phyloP scores from a whole-genome alignment of 2,797 vertebrate species.

The Echiichthys vipera region DNA sequence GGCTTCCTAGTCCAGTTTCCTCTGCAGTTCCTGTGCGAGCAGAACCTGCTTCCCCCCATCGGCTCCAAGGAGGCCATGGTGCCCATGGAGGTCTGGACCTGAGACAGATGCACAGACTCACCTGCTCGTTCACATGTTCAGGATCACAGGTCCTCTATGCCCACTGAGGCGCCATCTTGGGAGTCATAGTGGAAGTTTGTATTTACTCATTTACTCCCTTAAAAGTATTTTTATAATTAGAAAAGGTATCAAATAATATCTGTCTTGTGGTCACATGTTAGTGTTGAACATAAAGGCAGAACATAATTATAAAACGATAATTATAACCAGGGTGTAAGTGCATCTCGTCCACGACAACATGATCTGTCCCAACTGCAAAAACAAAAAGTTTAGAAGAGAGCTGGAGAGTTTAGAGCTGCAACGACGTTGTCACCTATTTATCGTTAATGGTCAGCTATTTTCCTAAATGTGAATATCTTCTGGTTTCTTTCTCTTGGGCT shows the following conservation, averaged over 20 bases:
- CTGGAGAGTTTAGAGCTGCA: not conserved
- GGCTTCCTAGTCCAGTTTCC: constrained; percentile 98
- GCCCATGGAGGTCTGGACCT: constrained; percentile 98
- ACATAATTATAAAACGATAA: not conserved
- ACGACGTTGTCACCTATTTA: not conserved
- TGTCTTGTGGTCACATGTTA: no score
- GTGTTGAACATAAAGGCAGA: not conserved
- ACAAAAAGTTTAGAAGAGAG: not conserved
- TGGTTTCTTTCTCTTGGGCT: not conserved
- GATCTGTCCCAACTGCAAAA: not conserved
- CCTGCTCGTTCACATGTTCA: constrained; percentile 2
- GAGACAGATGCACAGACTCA: constrained; percentile 49
- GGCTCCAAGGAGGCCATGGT: constrained; percentile 97
- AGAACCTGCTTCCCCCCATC: constrained; percentile 93
- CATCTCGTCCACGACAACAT: not conserved
- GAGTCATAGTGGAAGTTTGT: not conserved
- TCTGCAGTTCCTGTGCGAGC: constrained; percentile 91
- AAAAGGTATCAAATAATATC: no score
- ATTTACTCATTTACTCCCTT: not conserved
- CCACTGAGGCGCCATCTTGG: constrained; percentile 16
- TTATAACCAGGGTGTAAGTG: not conserved
- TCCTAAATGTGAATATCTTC: no score
- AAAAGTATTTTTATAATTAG: not conserved
- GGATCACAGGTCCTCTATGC: not conserved
- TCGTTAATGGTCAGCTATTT: not conserved